phyloP scores from a whole-genome alignment of 2,113 vertebrate genomes.

The Xiphorhynchus elegans region DNA sequence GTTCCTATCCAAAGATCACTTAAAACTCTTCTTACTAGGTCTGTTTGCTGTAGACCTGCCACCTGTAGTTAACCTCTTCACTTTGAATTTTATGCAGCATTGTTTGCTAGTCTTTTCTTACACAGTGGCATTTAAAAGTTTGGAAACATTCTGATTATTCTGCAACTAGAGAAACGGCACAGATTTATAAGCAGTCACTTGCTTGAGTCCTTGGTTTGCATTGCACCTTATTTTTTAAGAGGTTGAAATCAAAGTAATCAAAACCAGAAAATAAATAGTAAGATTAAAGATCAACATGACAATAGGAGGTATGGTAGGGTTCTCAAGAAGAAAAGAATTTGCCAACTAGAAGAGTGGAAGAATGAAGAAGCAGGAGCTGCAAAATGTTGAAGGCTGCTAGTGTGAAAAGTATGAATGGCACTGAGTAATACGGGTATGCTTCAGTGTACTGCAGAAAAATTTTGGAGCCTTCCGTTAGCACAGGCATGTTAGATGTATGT shows the following conservation, averaged over 20 bases:
- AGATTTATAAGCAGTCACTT: background rate
- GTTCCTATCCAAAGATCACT: background rate
- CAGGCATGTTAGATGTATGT: background rate
- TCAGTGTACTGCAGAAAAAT: background rate
- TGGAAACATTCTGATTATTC: background rate
- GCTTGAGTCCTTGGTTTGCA: accelerated
- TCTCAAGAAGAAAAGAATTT: background rate
- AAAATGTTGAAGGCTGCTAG: background rate
- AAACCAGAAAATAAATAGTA: background rate
- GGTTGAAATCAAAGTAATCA: background rate
- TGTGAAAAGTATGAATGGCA: background rate
- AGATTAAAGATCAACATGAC: background rate
- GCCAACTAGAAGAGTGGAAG: background rate
- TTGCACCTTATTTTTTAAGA: background rate
- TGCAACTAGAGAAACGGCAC: background rate
- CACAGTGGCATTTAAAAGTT: background rate
- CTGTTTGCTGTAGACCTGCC: background rate
- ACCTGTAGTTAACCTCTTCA: background rate
- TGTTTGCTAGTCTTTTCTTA: background rate
- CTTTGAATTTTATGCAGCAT: background rate
- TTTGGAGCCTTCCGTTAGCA: background rate
- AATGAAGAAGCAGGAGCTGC: background rate
- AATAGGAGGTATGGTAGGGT: background rate
- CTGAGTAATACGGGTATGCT: background rate
- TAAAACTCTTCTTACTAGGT: background rate